Evolutionary conservation across 2,888 invertebrate genomes (phyloP).

Genomic region (Polymixis flavicincta): DNA sequence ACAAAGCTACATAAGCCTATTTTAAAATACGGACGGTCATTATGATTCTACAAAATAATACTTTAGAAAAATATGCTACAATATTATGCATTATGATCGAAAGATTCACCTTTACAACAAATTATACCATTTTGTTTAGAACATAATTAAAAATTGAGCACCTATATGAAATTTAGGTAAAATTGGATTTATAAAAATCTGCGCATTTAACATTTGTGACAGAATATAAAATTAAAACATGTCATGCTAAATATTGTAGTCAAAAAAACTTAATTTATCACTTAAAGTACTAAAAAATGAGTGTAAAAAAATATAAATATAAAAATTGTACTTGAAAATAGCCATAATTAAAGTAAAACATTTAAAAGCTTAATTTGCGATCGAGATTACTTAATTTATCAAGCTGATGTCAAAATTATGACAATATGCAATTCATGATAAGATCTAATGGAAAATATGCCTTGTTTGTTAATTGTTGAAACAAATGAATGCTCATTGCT

Average conservation of each 20-base stretch:
- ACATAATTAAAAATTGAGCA: slow-evolving; percentile 46
- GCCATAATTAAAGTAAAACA: slow-evolving; percentile 24
- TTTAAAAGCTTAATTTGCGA: slow-evolving; percentile 10
- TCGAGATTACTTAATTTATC: slow-evolving; percentile 12
- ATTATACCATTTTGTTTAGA: slow-evolving; percentile 16
- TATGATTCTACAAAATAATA: slow-evolving; percentile 18
- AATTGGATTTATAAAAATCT: slow-evolving; percentile 32
- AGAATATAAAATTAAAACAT: slow-evolving; percentile 2
- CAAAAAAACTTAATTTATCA: slow-evolving; percentile 4
- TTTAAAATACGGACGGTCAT: slow-evolving; percentile 46
- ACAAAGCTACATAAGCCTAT: slow-evolving; percentile 5
- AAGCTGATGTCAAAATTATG: background rate
- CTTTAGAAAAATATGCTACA: slow-evolving; percentile 19
- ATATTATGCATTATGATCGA: slow-evolving; percentile 9
- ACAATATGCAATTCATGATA: too few species aligned
- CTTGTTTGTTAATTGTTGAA: background rate
- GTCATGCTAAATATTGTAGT: background rate
- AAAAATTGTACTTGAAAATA: slow-evolving; percentile 54
- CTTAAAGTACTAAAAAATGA: background rate
- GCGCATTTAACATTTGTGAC: slow-evolving; percentile 18
- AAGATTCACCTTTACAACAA: background rate
- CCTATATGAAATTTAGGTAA: slow-evolving; percentile 4
- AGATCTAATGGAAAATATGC: background rate
- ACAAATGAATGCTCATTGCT: background rate
- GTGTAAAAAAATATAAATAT: slow-evolving; percentile 31